Base-by-base conservation (phyloP, 2,113 vertebrate species). In the Hirundichthys speculiger region DNA sequence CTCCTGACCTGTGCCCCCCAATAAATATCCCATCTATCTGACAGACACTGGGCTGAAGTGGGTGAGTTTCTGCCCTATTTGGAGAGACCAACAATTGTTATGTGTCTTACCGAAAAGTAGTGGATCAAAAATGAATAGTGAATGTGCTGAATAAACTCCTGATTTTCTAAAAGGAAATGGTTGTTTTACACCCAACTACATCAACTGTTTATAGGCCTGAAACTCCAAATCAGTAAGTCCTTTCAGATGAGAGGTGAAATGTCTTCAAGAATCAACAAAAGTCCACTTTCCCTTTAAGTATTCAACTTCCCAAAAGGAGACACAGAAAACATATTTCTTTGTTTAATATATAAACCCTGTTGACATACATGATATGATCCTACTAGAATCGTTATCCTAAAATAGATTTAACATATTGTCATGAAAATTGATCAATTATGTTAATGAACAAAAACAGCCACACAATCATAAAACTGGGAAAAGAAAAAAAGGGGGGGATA, bases 1-100 rank as follows among this genome's bases (percentile, higher is more conserved):
- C 70, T 50, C 21, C 51, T 83, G 82, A 78, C 83, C 85, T 86
- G 78, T 79, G 73, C 57, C 83, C 85, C 89, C 90, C 84, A 87
- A 88, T 90, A 88, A 86, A 90, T 87, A 85, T 77, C 76, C 54
- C 76, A 73, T 84, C 75, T 83, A 87, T 88, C 73, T 90, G 73
- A 79, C 69, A 87, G 77, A 74, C 75, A 66, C 46, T 46, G 82
- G 70, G 73, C 71, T 51, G 58, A 34, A 19, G 71, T 30, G 88
- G 81, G 82, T 77, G 86, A 76, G 80, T 73, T 77, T 49, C 66
- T 55, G 53, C 66, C 51, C 57, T 43, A 53, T 62, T 54, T 34
- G 60, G 83, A 64, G 78, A 55, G 59, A 75, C 57, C 45, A 75
- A 79, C 49, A 75, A 69, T 57, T 38, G 53, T 13, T 22, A 20